These are phyloP conservation scores for Channa striata DNA, from an alignment of 2,797 vertebrate genomes.

Conservation along the genomic window DNA sequence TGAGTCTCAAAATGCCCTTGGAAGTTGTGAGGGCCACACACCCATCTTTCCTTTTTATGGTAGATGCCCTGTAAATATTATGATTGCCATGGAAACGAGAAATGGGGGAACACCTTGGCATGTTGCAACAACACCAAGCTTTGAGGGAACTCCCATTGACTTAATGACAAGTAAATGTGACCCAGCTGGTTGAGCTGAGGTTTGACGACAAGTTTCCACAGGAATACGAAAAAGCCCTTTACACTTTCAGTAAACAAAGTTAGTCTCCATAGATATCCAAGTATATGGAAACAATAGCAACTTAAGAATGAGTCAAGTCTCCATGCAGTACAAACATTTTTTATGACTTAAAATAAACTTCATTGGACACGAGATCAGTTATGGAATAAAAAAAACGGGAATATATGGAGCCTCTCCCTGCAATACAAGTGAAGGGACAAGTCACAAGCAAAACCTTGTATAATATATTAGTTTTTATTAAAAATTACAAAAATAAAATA, in stretches of 20 bases:
- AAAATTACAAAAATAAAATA: neutral
- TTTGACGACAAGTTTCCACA: slow-evolving; percentile 35
- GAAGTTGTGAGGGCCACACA: neutral
- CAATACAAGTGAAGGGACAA: neutral
- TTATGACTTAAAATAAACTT: neutral
- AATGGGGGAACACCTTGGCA: slow-evolving; percentile 11
- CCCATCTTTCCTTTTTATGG: neutral
- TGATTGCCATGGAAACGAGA: slow-evolving; percentile 50
- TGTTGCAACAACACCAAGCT: neutral
- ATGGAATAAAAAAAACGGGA: neutral
- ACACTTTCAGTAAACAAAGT: slow-evolving; percentile 10
- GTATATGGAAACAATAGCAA: neutral
- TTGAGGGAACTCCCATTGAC: slow-evolving; percentile 54
- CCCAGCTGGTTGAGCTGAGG: slow-evolving; percentile 9
- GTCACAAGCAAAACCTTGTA: neutral
- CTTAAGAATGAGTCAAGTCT: neutral
- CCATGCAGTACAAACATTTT: neutral
- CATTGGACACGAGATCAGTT: neutral
- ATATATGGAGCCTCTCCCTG: neutral
- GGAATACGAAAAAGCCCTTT: neutral
- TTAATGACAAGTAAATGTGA: fast-evolving
- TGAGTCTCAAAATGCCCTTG: neutral
- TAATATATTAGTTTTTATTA: slow-evolving; percentile 54
- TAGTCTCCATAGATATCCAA: slow-evolving; percentile 19
- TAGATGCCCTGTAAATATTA: slow-evolving; percentile 30